Evolutionary conservation across 2,113 vertebrate species (phyloP).

Genomic region (Tachysurus fulvidraco): DNA sequence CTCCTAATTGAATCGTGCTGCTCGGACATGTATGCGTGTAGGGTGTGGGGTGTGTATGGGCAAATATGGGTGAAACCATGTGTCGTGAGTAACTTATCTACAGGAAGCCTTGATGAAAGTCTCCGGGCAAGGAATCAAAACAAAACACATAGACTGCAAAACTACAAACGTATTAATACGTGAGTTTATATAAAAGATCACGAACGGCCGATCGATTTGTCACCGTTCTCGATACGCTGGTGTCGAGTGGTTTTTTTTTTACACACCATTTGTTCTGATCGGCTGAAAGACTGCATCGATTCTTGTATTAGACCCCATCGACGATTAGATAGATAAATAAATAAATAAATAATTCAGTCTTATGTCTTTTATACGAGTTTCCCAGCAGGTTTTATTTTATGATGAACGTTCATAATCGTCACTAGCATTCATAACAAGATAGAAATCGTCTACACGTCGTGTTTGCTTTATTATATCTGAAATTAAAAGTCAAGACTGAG

Average conservation of each 20-base stretch:
- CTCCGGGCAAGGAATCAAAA: slow-evolving; percentile 29
- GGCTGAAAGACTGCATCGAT: not conserved
- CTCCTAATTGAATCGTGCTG: slow-evolving; percentile 43
- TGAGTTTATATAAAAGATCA: not conserved
- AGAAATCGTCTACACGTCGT: not conserved
- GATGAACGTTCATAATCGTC: not conserved
- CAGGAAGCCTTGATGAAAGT: slow-evolving; percentile 51
- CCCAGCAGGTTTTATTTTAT: not conserved
- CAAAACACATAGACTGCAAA: slow-evolving; percentile 10
- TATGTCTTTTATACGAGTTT: not conserved
- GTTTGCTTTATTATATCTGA: no score
- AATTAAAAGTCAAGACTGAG: no score
- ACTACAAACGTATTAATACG: not conserved
- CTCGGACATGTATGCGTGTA: slow-evolving; percentile 37
- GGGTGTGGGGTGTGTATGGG: slow-evolving; percentile 34
- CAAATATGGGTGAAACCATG: slow-evolving; percentile 22
- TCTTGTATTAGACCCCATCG: not conserved
- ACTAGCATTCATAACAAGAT: not conserved
- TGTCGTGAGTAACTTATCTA: slow-evolving; percentile 26
- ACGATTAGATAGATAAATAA: not conserved
- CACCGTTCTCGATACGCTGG: not conserved
- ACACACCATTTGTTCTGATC: not conserved
- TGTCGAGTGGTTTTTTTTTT: not conserved
- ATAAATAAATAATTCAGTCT: not conserved
- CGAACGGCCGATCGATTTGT: not conserved